These are phyloP conservation scores for Ascidia mentula DNA, from an alignment of 23 tunicate species.

Conservation along the genomic window DNA sequence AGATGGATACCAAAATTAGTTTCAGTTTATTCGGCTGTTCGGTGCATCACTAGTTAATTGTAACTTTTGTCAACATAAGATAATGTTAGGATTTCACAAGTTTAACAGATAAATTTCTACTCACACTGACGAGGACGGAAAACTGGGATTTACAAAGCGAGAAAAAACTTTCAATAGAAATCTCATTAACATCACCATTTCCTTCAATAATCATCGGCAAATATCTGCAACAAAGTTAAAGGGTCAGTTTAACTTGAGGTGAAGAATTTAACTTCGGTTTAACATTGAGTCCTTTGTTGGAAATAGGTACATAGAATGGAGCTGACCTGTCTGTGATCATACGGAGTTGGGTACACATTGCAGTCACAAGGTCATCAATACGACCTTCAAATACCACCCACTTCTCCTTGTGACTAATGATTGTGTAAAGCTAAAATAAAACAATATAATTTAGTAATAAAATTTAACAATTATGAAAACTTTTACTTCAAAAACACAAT, in stretches of 20 bases:
- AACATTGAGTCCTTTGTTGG: no score
- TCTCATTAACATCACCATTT: background rate
- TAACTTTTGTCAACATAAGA: background rate
- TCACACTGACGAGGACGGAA: conserved; percentile 25
- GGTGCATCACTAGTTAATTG: no score
- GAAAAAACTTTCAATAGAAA: conserved; percentile 19
- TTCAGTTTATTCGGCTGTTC: no score
- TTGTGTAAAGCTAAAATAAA: conserved; percentile 51
- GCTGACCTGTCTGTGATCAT: conserved; percentile 48
- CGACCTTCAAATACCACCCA: conserved; percentile 31
- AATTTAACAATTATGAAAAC: no score
- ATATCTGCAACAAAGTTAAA: no score
- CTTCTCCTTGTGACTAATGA: conserved; percentile 44
- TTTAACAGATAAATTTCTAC: background rate
- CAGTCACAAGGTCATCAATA: conserved; percentile 51
- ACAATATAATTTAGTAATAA: background rate
- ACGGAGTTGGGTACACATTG: conserved; percentile 55
- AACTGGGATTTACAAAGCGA: conserved; percentile 40
- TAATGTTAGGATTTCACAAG: background rate
- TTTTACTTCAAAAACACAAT: no score
- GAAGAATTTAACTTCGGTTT: no score
- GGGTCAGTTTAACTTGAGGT: no score
- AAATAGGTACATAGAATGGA: no score
- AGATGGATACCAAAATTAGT: no score
- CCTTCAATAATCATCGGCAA: conserved; percentile 16